A percentile compares a stretch with the other conserved stretches of the same genome.
Conservation (phyloP, 2,113 vertebrate genomes). For the Limanda limanda region DNA sequence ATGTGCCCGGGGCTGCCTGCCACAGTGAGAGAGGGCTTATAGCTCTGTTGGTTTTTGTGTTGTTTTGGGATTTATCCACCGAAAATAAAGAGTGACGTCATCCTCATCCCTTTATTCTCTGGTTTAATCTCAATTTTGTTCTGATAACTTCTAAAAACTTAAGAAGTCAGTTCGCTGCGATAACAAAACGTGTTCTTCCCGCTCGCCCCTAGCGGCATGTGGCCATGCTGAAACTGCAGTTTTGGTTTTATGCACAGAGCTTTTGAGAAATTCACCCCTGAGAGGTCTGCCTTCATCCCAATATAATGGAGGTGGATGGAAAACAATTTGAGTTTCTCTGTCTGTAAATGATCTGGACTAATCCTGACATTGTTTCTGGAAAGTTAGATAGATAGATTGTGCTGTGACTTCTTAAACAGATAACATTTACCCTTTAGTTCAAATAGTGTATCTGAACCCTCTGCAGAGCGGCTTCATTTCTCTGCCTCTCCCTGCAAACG, state of each 20-base stretch:
- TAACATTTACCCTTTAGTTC: background rate
- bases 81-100: background rate
- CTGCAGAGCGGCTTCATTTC: background rate
- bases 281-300: background rate
- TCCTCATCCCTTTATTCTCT: background rate
- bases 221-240: background rate
- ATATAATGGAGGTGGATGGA: background rate
- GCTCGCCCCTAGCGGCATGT: background rate
- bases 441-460: background rate
- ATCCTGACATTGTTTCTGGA: background rate
- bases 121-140: background rate
- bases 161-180: background rate
- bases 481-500: background rate
- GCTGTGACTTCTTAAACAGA: background rate
- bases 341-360: background rate
- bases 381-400: background rate
- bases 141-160: background rate
- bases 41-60: background rate
- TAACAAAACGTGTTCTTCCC: background rate
- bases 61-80: background rate
- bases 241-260: background rate
- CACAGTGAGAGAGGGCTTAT: background rate
- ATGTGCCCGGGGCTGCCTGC: background rate
- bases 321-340: background rate
- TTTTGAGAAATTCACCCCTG: background rate